Conservation (phyloP, 2,113 vertebrate species). For the Perca flavescens region DNA sequence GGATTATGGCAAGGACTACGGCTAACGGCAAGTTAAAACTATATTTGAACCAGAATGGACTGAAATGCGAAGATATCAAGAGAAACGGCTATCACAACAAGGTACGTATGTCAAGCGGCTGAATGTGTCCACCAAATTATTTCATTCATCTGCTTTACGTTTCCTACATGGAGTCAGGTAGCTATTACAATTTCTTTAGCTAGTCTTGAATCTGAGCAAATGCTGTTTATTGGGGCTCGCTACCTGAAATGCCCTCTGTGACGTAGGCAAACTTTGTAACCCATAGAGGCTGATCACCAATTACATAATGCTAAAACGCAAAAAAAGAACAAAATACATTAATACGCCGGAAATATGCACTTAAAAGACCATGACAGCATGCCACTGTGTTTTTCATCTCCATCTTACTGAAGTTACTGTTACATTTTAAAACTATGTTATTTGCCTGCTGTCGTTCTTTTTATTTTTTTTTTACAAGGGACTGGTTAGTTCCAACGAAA, state of each 20-base stretch:
- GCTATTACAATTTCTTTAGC: neutral
- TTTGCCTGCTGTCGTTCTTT: neutral
- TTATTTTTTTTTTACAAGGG: no score
- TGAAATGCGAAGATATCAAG: conserved; percentile 37
- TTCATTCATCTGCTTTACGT: neutral
- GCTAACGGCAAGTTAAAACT: conserved; percentile 40
- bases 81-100: conserved; percentile 61
- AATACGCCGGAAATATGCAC: no score
- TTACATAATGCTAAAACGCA: no score
- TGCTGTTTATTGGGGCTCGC: neutral
- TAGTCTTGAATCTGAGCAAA: neutral
- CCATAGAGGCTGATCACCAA: neutral
- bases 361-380: no score
- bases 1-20: conserved; percentile 69
- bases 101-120: conserved; percentile 55
- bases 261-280: neutral
- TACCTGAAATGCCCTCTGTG: conserved; percentile 22
- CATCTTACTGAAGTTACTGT: neutral
- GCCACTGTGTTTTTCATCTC: no score
- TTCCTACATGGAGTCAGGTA: neutral
- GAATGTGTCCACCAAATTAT: no score
- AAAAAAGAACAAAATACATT: no score
- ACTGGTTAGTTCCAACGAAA: neutral
- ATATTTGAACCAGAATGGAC: conserved; percentile 42
- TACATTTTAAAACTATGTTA: neutral